Conservation (phyloP, 2,113 vertebrate genomes). For the Daubentonia madagascariensis region DNA sequence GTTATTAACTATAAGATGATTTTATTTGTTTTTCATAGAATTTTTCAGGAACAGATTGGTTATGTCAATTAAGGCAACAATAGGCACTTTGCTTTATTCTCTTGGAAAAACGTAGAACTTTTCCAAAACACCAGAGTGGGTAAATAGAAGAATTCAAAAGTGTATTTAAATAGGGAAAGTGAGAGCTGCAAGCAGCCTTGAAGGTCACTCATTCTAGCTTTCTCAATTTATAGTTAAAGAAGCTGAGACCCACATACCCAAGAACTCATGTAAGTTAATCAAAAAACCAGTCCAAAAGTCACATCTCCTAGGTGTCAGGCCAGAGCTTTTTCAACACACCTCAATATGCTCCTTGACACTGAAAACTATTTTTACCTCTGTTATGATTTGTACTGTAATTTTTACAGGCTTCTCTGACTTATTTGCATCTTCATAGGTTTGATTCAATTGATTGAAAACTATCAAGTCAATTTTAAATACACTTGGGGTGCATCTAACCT, state of each 20-base stretch:
- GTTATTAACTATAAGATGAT: neutral
- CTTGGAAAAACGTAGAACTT: neutral
- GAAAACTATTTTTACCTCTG: neutral
- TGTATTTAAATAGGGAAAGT: neutral
- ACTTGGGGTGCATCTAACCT: neutral
- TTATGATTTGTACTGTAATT: neutral
- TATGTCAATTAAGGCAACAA: neutral
- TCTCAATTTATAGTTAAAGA: neutral
- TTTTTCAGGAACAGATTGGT: neutral
- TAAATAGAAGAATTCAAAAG: neutral
- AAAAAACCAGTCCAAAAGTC: neutral
- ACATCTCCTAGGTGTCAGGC: neutral
- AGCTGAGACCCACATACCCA: neutral
- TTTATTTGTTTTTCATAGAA: slow-evolving; percentile 9
- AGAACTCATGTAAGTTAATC: neutral
- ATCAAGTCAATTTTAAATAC: neutral
- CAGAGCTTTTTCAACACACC: neutral
- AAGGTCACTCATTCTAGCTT: neutral
- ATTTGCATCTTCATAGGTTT: neutral
- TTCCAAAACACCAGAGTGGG: neutral
- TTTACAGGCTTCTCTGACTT: neutral
- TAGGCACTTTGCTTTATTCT: neutral
- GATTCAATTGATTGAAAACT: neutral
- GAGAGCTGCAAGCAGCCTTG: neutral
- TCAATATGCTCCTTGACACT: neutral